Conservation (phyloP, 2,797 vertebrate species). For the Bradypus variegatus region DNA sequence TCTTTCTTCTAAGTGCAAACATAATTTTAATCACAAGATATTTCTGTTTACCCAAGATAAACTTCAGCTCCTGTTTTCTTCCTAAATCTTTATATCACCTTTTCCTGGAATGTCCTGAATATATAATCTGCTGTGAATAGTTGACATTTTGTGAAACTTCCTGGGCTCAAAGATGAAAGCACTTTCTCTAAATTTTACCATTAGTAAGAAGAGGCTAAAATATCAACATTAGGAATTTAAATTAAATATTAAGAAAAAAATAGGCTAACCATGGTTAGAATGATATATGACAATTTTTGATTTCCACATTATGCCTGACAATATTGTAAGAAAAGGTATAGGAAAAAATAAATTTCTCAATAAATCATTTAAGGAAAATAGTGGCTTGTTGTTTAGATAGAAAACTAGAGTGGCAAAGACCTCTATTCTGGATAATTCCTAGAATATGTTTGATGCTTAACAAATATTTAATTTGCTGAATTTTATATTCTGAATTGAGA, state of each 20-base stretch:
- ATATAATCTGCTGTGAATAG: neutral
- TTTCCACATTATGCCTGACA: slow-evolving; percentile 3
- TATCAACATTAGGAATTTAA: neutral
- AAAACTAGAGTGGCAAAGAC: neutral
- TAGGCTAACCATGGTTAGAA: neutral
- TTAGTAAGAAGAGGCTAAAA: neutral
- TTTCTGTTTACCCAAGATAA: neutral
- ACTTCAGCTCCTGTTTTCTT: neutral
- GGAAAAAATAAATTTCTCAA: neutral
- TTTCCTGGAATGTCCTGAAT: slow-evolving; percentile 26
- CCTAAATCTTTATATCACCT: neutral
- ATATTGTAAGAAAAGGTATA: neutral
- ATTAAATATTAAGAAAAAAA: neutral
- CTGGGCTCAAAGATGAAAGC: neutral
- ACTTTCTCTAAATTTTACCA: neutral
- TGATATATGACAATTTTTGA: neutral
- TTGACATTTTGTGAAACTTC: neutral
- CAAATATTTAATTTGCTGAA: neutral
- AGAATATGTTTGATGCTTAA: neutral
- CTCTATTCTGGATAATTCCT: neutral
- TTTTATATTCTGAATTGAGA: neutral
- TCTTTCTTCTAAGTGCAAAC: neutral
- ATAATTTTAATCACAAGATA: neutral
- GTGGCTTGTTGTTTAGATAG: neutral
- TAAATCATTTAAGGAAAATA: neutral